These are phyloP conservation scores for Hymenochirus boettgeri DNA, from an alignment of 2,113 vertebrate genomes.

Conservation along the genomic window DNA sequence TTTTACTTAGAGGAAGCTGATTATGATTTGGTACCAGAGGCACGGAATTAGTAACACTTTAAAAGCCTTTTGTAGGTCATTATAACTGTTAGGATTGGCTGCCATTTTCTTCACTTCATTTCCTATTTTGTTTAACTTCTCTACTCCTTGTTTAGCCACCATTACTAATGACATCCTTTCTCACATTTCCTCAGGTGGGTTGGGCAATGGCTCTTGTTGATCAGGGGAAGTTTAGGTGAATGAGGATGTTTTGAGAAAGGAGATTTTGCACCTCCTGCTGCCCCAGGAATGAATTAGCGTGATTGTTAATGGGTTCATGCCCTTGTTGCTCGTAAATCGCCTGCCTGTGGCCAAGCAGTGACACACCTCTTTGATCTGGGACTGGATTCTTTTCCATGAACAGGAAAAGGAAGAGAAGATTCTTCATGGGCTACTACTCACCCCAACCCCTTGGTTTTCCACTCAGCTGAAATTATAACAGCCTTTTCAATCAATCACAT, in stretches of 20 bases:
- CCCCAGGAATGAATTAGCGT: constrained; percentile 58
- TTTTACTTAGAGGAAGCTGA: too few species aligned
- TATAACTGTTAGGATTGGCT: neutral
- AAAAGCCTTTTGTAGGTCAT: too few species aligned
- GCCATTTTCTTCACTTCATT: neutral
- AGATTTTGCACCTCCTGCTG: constrained; percentile 54
- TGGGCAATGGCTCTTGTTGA: constrained; percentile 13
- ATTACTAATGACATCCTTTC: constrained; percentile 19
- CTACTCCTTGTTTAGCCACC: constrained; percentile 1
- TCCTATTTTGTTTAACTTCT: constrained; percentile 22
- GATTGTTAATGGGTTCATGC: constrained; percentile 59
- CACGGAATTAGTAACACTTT: neutral
- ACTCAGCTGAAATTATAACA: constrained; percentile 72
- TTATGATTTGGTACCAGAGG: too few species aligned
- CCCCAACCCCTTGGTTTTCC: constrained; percentile 62
- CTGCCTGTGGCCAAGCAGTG: constrained; percentile 32
- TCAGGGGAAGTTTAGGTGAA: constrained; percentile 46
- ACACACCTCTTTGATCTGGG: constrained; percentile 66
- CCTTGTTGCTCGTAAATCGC: constrained; percentile 57
- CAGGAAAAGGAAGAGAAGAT: constrained; percentile 69
- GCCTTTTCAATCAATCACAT: constrained; percentile 63
- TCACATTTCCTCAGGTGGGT: constrained; percentile 14
- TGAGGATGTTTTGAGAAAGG: constrained; percentile 45
- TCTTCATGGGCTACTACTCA: constrained; percentile 66
- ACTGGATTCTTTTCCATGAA: constrained; percentile 60